A percentile compares a stretch with the other conserved stretches of the same genome.
These are phyloP conservation scores for Halcyon smyrnensis DNA, from an alignment of 2,797 vertebrate genomes.

Conservation along the genomic window DNA sequence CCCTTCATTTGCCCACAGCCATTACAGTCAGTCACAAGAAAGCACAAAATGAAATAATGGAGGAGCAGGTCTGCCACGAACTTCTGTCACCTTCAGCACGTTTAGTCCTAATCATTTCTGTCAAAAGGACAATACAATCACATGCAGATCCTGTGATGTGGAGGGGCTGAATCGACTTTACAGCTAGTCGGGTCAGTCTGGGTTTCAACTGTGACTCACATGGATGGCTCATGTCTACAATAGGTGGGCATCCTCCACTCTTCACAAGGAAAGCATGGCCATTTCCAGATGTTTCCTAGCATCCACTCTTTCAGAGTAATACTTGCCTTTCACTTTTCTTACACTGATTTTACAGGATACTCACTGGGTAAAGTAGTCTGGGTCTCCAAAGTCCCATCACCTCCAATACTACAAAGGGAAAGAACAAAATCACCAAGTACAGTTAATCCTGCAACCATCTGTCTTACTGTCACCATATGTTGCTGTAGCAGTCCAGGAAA, in stretches of 20 bases:
- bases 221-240: background rate
- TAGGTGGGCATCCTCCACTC: background rate
- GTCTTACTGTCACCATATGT: background rate
- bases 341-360: slow-evolving; percentile 55
- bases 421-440: background rate
- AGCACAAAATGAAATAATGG: background rate
- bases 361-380: slow-evolving; percentile 93
- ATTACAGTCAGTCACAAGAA: background rate
- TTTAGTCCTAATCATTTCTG: background rate
- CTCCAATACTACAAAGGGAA: slow-evolving; percentile 85
- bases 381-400: slow-evolving; percentile 84
- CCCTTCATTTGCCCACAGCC: background rate
- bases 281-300: background rate
- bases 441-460: slow-evolving; percentile 11
- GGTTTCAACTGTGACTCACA: background rate
- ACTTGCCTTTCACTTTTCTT: background rate
- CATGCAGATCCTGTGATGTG: background rate
- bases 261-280: background rate
- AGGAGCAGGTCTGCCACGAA: background rate
- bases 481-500: background rate
- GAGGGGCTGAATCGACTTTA: slow-evolving; percentile 5
- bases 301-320: background rate
- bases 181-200: background rate
- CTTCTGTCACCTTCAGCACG: background rate
- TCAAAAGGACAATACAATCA: background rate